Evolutionary conservation across 2,888 invertebrate genomes (phyloP).

Genomic region (Xylophagus ater): DNA sequence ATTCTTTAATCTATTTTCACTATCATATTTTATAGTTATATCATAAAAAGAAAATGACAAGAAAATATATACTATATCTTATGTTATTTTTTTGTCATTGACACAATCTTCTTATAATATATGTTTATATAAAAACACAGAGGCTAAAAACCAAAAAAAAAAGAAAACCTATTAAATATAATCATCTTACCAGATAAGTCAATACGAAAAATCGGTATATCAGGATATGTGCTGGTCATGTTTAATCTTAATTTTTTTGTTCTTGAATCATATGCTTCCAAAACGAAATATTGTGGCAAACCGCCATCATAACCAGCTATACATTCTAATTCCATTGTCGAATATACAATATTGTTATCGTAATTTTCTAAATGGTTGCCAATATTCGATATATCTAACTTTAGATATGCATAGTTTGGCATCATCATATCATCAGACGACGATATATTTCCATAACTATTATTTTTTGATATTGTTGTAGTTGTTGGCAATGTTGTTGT

Average conservation of each 20-base stretch:
- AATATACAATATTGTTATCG: conserved; percentile 37
- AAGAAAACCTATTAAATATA: no score
- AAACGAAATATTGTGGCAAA: conserved; percentile 68
- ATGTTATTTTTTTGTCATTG: no score
- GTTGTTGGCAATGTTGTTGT: conserved; percentile 13
- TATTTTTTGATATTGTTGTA: conserved; percentile 12
- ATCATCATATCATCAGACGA: neutral
- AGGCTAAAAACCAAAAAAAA: no score
- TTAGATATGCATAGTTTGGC: conserved; percentile 18
- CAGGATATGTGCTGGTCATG: conserved; percentile 49
- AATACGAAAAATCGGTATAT: conserved; percentile 50
- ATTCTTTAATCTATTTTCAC: no score
- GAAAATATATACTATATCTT: no score
- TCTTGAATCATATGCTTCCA: conserved; percentile 70
- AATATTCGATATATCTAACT: conserved; percentile 12
- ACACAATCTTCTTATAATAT: no score
- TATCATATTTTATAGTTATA: no score
- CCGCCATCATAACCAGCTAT: conserved; percentile 83
- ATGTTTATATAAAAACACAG: no score
- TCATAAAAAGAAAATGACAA: no score
- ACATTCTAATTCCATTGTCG: conserved; percentile 66
- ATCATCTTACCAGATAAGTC: conserved; percentile 38
- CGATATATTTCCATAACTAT: conserved; percentile 8
- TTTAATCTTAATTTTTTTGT: conserved; percentile 61
- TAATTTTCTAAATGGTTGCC: conserved; percentile 34